phyloP scores from a whole-genome alignment of 2,888 invertebrate genomes.

The Lasioglossum morio region DNA sequence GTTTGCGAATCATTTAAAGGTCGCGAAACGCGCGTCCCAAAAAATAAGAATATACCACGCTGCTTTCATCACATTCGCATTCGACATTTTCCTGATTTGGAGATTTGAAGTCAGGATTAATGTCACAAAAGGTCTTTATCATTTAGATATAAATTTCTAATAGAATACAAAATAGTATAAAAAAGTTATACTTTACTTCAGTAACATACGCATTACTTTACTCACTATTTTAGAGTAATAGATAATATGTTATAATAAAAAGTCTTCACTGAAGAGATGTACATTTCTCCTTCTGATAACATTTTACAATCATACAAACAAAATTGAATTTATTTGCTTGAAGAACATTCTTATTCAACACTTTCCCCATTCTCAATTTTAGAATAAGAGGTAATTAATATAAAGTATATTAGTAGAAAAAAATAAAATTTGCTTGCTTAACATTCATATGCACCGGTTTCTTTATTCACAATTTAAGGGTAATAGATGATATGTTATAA shows the following conservation, averaged over 20 bases:
- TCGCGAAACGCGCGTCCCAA: background rate
- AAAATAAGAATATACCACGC: background rate
- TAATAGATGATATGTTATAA: too few species aligned
- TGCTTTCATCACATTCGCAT: background rate
- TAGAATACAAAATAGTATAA: background rate
- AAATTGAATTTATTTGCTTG: too few species aligned
- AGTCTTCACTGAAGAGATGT: background rate
- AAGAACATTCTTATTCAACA: background rate
- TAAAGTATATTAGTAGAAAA: too few species aligned
- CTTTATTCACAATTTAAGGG: too few species aligned
- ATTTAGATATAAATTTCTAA: background rate
- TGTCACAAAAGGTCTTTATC: background rate
- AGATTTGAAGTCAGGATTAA: background rate
- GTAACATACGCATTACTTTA: background rate
- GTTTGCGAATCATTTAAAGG: background rate
- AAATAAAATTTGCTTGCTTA: too few species aligned
- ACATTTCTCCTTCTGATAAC: too few species aligned
- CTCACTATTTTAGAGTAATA: too few species aligned
- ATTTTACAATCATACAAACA: too few species aligned
- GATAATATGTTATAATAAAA: too few species aligned
- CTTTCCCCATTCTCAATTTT: too few species aligned
- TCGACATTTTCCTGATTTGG: background rate
- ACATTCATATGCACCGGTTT: too few species aligned
- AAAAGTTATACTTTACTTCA: background rate
- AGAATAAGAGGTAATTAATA: too few species aligned